Conservation (phyloP, 2,113 vertebrate genomes). For the Callaeas wilsoni region DNA sequence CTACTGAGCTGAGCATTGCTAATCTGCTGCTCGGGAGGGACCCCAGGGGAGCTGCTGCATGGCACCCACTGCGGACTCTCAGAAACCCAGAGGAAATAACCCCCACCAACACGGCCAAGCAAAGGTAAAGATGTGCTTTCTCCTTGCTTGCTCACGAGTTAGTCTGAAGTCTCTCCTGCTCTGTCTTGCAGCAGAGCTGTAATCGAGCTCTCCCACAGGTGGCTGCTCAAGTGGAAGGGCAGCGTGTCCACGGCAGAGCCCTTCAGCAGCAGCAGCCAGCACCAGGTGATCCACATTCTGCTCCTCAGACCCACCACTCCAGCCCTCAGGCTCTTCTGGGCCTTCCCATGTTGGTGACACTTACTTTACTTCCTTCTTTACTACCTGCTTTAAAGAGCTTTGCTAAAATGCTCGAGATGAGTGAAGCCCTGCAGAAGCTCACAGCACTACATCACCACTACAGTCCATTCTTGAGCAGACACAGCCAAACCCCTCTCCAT, state of each 20-base stretch:
- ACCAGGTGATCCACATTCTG: not conserved
- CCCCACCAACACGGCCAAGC: not conserved
- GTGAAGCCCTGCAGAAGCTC: not conserved
- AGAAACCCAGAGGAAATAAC: not conserved
- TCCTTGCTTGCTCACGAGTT: not conserved
- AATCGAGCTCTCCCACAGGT: not conserved
- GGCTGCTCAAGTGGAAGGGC: not conserved
- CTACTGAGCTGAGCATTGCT: not conserved
- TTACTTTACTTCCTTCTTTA: not conserved
- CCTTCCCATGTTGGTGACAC: not conserved
- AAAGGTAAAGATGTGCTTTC: not conserved
- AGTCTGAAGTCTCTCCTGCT: not conserved
- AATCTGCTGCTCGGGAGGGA: not conserved
- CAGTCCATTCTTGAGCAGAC: not conserved
- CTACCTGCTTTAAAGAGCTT: not conserved
- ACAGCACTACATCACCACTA: not conserved
- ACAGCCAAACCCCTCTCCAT: not conserved
- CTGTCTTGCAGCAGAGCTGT: not conserved
- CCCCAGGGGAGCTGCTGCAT: not conserved
- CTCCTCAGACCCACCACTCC: not conserved
- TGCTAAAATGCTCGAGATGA: not conserved
- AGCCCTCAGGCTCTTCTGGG: not conserved
- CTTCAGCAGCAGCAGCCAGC: not conserved
- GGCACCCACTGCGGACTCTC: not conserved
- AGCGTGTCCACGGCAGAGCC: fast-evolving